These are phyloP conservation scores for Spheniscus mendiculus DNA, from an alignment of 2,113 vertebrate species.

Conservation along the genomic window DNA sequence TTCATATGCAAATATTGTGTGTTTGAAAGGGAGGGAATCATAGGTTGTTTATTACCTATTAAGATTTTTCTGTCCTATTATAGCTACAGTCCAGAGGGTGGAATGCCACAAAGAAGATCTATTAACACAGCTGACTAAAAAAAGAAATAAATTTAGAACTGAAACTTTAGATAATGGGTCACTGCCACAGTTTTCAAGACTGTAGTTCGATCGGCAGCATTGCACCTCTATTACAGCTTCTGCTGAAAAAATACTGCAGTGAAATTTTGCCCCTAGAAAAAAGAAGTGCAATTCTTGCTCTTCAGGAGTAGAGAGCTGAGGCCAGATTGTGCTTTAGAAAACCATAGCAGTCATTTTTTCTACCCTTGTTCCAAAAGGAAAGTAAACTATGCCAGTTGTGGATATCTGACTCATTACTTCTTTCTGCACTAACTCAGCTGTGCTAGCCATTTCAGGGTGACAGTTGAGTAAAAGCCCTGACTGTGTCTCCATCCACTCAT, in stretches of 20 bases:
- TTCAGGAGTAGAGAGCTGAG: neutral
- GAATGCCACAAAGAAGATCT: neutral
- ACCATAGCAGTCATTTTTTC: neutral
- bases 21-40: neutral
- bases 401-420: neutral
- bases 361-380: neutral
- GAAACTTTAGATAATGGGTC: neutral
- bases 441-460: neutral
- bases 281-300: neutral
- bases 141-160: neutral
- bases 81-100: neutral
- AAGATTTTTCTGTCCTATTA: neutral
- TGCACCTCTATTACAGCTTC: neutral
- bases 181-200: neutral
- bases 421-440: neutral
- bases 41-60: neutral
- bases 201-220: neutral
- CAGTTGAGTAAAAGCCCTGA: neutral
- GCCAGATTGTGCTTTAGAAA: neutral
- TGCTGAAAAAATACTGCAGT: neutral
- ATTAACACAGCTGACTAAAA: neutral
- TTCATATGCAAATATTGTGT: neutral
- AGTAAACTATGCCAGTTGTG: neutral
- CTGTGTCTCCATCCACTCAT: neutral
- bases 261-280: conserved; percentile 15